phyloP scores from a whole-genome alignment of 2,888 invertebrate species.

The Siphlonurus alternatus region DNA sequence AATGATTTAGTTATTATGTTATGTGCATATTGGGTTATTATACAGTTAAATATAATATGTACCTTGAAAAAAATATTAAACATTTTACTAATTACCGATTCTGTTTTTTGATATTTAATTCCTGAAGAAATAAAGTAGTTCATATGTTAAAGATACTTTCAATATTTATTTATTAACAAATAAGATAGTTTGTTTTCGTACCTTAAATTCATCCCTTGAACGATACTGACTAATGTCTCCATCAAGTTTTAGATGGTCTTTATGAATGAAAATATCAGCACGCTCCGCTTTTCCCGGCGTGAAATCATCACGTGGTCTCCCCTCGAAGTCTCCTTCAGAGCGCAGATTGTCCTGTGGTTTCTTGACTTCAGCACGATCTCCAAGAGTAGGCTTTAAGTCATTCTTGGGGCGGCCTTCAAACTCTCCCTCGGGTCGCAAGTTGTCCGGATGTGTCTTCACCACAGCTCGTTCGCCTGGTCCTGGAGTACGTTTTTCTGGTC shows the following conservation, averaged over 20 bases:
- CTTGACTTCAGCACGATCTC: slow-evolving; percentile 37
- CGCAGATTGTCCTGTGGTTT: slow-evolving; percentile 37
- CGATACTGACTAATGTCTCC: slow-evolving; percentile 17
- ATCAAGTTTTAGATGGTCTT: slow-evolving; percentile 27
- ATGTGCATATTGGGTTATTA: too few relatives aligned
- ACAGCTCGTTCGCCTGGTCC: slow-evolving; percentile 10
- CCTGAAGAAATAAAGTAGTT: too few relatives aligned
- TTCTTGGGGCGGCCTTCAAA: slow-evolving; percentile 27
- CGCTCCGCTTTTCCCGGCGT: slow-evolving; percentile 27
- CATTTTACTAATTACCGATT: too few relatives aligned
- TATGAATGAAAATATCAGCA: slow-evolving; percentile 18
- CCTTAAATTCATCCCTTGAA: slow-evolving; percentile 18
- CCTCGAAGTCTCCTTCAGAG: slow-evolving; percentile 37
- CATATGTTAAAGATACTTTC: too few relatives aligned
- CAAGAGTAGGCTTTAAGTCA: slow-evolving; percentile 21
- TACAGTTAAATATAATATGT: too few relatives aligned
- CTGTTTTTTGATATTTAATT: too few relatives aligned
- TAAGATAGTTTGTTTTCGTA: too few relatives aligned
- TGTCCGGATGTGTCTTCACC: slow-evolving; percentile 13
- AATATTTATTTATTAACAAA: too few relatives aligned
- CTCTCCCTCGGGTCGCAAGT: slow-evolving; percentile 26
- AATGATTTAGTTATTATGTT: too few relatives aligned
- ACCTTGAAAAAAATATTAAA: too few relatives aligned
- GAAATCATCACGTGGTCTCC: slow-evolving; percentile 18
- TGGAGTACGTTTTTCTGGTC: slow-evolving; percentile 6